Percentiles rank a stretch among this genome's conserved stretches.
These are phyloP conservation scores for Pristionchus exspectatus DNA, from an alignment of 2,888 invertebrate genomes.

Conservation along the genomic window DNA sequence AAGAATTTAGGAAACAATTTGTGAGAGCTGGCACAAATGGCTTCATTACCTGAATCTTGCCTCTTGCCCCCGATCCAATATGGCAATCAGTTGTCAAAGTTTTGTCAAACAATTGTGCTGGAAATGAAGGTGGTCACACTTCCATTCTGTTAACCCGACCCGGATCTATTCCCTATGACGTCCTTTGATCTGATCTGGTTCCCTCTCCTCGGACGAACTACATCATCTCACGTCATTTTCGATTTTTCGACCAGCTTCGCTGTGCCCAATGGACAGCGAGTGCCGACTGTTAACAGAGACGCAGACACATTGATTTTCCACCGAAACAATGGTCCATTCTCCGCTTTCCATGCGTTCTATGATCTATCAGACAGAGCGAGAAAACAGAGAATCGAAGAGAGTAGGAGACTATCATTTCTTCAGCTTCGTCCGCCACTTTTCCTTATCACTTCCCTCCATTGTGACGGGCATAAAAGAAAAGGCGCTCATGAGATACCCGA, in stretches of 20 bases:
- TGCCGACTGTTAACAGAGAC: neutral
- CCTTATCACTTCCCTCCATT: neutral
- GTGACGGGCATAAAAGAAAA: conserved; percentile 6
- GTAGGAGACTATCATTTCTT: neutral
- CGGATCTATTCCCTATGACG: neutral
- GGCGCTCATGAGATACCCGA: neutral
- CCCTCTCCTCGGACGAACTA: neutral
- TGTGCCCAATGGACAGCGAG: neutral
- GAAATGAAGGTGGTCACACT: neutral
- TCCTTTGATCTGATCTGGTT: neutral
- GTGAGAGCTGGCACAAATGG: too few relatives aligned
- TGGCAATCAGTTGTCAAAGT: too few relatives aligned
- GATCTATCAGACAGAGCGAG: neutral
- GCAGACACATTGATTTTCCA: neutral
- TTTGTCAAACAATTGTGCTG: too few relatives aligned
- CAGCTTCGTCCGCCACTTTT: neutral
- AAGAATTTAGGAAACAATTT: too few relatives aligned
- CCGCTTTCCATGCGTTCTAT: neutral
- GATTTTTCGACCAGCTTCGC: conserved; percentile 11
- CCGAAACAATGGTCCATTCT: neutral
- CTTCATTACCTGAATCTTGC: too few relatives aligned
- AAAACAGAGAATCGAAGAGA: neutral
- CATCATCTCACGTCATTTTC: neutral
- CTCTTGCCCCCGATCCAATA: too few relatives aligned
- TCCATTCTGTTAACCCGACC: neutral